phyloP scores from a whole-genome alignment of 2,113 vertebrate genomes.

The Mesoclemmys tuberculata region DNA sequence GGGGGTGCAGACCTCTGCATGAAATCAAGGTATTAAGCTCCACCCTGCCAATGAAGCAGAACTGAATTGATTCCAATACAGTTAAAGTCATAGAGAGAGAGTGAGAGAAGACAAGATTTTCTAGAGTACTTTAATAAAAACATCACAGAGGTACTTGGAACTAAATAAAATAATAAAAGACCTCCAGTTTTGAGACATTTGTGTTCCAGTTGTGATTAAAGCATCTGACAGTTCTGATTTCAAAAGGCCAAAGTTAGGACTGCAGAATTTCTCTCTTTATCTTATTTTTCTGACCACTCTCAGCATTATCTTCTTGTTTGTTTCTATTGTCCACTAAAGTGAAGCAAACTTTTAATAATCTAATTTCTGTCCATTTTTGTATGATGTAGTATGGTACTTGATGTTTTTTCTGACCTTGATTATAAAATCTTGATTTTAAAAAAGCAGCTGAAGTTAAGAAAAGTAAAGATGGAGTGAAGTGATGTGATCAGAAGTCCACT shows the following conservation, averaged over 20 bases:
- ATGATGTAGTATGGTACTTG: neutral
- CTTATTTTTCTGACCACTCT: neutral
- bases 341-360: neutral
- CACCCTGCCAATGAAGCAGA: neutral
- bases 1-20: neutral
- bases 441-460: accelerated
- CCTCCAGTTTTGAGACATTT: neutral
- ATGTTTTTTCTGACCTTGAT: neutral
- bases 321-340: neutral
- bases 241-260: neutral
- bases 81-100: neutral
- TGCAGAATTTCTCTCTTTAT: neutral
- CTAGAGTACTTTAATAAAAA: neutral
- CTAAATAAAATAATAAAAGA: neutral
- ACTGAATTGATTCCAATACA: neutral
- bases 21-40: neutral
- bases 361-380: neutral
- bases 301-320: neutral
- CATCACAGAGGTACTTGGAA: neutral
- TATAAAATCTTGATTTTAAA: neutral
- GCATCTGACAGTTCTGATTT: neutral
- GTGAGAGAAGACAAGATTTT: neutral
- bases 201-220: neutral
- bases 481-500: neutral
- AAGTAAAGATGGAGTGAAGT: accelerated